Percentiles rank a stretch among this genome's conserved stretches.
phyloP scores from a whole-genome alignment of 2,888 invertebrate species.

The Sphinx pinastri region DNA sequence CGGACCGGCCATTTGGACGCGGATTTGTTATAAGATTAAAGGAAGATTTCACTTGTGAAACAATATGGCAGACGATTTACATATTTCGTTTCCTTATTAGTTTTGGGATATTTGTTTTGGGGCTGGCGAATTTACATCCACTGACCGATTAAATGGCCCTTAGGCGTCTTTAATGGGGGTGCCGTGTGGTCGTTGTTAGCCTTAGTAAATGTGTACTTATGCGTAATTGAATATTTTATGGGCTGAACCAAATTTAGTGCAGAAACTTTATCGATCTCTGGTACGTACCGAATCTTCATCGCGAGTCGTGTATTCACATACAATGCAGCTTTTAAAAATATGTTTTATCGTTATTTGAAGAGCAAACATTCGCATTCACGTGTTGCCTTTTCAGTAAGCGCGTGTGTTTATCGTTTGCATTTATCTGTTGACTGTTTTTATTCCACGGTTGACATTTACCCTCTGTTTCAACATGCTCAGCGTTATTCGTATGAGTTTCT shows the following conservation, averaged over 20 bases:
- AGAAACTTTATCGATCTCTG: slow-evolving; percentile 72
- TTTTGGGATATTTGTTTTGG: slow-evolving; percentile 84
- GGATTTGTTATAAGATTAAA: slow-evolving; percentile 85
- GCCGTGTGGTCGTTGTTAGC: slow-evolving; percentile 83
- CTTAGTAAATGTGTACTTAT: slow-evolving; percentile 83
- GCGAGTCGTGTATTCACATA: slow-evolving; percentile 37
- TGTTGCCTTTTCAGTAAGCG: slow-evolving; percentile 72
- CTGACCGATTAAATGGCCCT: slow-evolving; percentile 85
- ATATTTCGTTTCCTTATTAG: slow-evolving; percentile 85
- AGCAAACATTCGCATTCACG: slow-evolving; percentile 69
- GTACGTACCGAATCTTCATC: slow-evolving; percentile 10
- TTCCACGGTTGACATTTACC: slow-evolving; percentile 82
- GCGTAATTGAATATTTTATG: slow-evolving; percentile 84
- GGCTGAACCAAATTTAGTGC: slow-evolving; percentile 73
- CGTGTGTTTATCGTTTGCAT: slow-evolving; percentile 82
- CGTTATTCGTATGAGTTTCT: slow-evolving; percentile 75
- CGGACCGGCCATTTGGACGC: slow-evolving; percentile 83
- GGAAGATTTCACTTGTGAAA: slow-evolving; percentile 85
- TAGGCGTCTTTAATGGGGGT: slow-evolving; percentile 84
- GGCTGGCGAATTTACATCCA: slow-evolving; percentile 82
- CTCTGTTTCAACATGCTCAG: slow-evolving; percentile 77
- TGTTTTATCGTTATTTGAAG: slow-evolving; percentile 43
- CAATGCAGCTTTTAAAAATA: slow-evolving; percentile 37
- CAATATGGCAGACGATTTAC: slow-evolving; percentile 84
- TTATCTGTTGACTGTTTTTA: slow-evolving; percentile 84